Percentiles rank a stretch among this genome's conserved stretches.
phyloP scores from a whole-genome alignment of 2,113 vertebrate genomes.

The Protobothrops flavoviridis region DNA sequence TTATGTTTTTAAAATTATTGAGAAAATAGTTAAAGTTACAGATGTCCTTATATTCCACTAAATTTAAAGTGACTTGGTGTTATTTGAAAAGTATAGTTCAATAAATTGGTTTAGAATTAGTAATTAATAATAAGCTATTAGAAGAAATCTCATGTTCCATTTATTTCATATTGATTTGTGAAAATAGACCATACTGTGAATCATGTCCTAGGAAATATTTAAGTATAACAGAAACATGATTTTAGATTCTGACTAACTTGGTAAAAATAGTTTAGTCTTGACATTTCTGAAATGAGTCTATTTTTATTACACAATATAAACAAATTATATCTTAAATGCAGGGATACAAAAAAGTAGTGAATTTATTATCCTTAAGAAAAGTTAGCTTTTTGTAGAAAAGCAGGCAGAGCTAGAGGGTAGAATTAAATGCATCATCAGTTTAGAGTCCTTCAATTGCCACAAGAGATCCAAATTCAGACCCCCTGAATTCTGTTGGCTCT shows the following conservation, averaged over 20 bases:
- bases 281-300: not conserved
- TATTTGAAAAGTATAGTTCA: not conserved
- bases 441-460: not conserved
- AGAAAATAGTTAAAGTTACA: not conserved
- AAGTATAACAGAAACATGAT: not conserved
- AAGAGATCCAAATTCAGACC: not conserved
- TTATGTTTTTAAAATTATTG: not conserved
- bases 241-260: not conserved
- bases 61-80: not conserved
- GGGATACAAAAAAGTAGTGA: not conserved
- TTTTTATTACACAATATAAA: not conserved
- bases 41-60: not conserved
- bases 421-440: not conserved
- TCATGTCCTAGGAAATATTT: not conserved
- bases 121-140: not conserved
- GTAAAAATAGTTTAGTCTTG: not conserved
- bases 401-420: not conserved
- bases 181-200: not conserved
- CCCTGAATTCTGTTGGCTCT: not conserved
- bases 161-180: not conserved
- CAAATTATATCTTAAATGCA: not conserved
- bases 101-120: not conserved
- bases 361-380: not conserved
- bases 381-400: not conserved
- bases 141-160: not conserved